Evolutionary conservation across 2,888 invertebrate genomes (phyloP).

Genomic region (Acrobasis suavella): DNA sequence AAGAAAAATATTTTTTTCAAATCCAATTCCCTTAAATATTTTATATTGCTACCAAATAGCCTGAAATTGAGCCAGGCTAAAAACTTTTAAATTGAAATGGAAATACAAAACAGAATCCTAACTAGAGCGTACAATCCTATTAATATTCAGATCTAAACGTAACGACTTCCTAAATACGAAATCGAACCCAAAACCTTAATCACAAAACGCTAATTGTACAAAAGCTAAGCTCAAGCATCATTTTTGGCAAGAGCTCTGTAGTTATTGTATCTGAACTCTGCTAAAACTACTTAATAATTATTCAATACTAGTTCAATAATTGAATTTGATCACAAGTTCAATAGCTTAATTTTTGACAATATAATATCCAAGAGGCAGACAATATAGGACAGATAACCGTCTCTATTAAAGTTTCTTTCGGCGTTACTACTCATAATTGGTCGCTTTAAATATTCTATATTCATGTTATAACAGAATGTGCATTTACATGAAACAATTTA

Average conservation of each 20-base stretch:
- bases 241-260: background rate
- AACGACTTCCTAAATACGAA: conserved; percentile 17
- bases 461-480: too few species aligned
- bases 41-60: background rate
- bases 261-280: background rate
- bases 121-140: conserved; percentile 8
- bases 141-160: conserved; percentile 20
- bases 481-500: too few species aligned
- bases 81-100: conserved; percentile 14
- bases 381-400: too few species aligned
- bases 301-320: too few species aligned
- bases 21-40: background rate
- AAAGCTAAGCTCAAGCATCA: background rate
- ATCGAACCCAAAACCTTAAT: conserved; percentile 17
- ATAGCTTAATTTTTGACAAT: too few species aligned
- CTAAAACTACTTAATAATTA: too few species aligned
- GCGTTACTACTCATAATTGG: too few species aligned
- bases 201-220: conserved; percentile 4
- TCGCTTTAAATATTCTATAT: too few species aligned
- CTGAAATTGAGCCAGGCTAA: background rate
- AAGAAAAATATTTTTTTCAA: too few species aligned
- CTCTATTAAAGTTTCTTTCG: too few species aligned
- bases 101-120: conserved; percentile 8
- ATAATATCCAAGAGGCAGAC: too few species aligned
- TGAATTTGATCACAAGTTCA: too few species aligned